Base-by-base conservation (phyloP, 2,797 vertebrate genomes). In the Enteromius afrohamiltoni region DNA sequence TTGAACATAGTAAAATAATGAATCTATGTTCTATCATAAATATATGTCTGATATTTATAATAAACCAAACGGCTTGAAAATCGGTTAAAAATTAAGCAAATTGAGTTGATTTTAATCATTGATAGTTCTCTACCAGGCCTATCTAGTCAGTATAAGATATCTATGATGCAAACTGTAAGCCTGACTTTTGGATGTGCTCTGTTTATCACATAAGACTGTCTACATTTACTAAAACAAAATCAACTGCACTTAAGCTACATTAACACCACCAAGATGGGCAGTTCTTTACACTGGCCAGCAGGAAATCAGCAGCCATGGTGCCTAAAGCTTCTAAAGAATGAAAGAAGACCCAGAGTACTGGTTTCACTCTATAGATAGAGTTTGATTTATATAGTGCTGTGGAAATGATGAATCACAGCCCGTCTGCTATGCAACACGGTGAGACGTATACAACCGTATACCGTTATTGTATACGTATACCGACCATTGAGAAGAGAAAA, bases 351-450 rank as follows among this genome's bases (percentile, higher is more conserved):
- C 19, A 79, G 19, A 67, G 45, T 11, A 31, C 55, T 47, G 80
- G 21, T 69, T 26, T 47, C 19, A 49, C 74, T 76, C 51, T 69
- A 69, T 77, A 82, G n/a, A 81, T 60, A 75, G 80, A 64, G 55
- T 65, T 40, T 83, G 74, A 70, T 77, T 60, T 77, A 60, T 77
- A 49, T 40, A 78, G 37, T 64, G 67, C 55, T 47, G 34, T 77
- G 34, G 16, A 11, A 76, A 13, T 45, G 80, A 78, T 88, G 88
- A 77, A 79, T 77, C 51, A 77, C 81, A 53, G 64, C n/a, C 77
- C 17, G 47, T 79, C 77, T 79, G 77, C 64, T 34, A 68, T 21
- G 37, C 47, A 68, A 68, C 79, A 74, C 45, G 29, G 42, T 19
- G 17, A 77, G 40, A 77, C 55, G 9, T 76, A 78, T 62, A 31